These are phyloP conservation scores for Thymelicus sylvestris DNA, from an alignment of 2,888 invertebrate species.

Conservation along the genomic window DNA sequence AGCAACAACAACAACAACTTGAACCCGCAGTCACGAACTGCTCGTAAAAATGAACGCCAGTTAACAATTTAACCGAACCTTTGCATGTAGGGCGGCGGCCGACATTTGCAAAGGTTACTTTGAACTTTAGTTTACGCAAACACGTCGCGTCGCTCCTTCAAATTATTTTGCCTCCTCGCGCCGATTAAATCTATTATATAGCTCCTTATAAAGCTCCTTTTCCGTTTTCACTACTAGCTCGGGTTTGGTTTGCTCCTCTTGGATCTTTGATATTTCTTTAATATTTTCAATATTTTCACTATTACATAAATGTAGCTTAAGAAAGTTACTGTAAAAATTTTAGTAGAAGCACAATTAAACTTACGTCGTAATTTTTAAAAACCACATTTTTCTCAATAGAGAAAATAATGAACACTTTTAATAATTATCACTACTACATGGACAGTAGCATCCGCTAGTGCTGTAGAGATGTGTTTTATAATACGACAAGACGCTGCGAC, in stretches of 20 bases:
- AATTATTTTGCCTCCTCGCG: constrained; percentile 32
- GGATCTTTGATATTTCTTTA: neutral
- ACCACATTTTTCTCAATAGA: too few relatives aligned
- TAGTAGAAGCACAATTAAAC: too few relatives aligned
- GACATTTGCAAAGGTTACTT: constrained; percentile 57
- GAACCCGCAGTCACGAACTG: constrained; percentile 36
- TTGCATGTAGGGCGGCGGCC: constrained; percentile 49
- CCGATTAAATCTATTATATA: constrained; percentile 31
- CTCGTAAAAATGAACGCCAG: constrained; percentile 35
- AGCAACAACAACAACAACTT: neutral
- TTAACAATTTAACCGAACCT: constrained; percentile 42
- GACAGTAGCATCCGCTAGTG: too few relatives aligned
- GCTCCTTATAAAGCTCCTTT: constrained; percentile 32
- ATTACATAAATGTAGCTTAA: too few relatives aligned
- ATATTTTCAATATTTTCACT: too few relatives aligned
- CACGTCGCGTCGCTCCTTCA: constrained; percentile 30
- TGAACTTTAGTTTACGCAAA: constrained; percentile 54
- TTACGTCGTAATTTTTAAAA: too few relatives aligned
- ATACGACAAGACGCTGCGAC: too few relatives aligned
- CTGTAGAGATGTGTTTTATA: too few relatives aligned
- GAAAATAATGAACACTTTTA: too few relatives aligned
- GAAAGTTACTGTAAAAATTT: too few relatives aligned
- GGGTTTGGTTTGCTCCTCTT: constrained; percentile 22
- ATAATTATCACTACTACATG: too few relatives aligned
- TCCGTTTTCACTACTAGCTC: constrained; percentile 37